Conservation (phyloP, 2,888 invertebrate species). For the Drosophila buzzatii region DNA sequence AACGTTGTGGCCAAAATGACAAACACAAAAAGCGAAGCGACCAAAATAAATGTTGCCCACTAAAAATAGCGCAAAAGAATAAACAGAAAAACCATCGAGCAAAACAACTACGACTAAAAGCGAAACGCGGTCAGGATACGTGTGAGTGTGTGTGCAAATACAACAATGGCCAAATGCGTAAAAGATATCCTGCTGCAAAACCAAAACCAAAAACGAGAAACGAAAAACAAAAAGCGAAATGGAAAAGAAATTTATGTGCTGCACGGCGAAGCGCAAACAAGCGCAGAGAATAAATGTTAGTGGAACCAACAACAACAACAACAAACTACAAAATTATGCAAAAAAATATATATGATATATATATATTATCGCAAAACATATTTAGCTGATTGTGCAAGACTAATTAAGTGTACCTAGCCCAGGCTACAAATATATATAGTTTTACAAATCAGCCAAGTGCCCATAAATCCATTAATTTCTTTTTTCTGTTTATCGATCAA, state of each 20-base stretch:
- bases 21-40: slow-evolving; percentile 43
- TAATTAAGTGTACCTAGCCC: neutral
- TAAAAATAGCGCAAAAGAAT: slow-evolving; percentile 69
- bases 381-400: neutral
- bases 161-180: slow-evolving; percentile 6
- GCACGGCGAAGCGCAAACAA: slow-evolving; percentile 50
- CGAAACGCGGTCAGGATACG: slow-evolving; percentile 45
- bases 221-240: neutral
- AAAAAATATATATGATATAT: neutral
- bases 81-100: slow-evolving; percentile 48
- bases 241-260: slow-evolving; percentile 47
- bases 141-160: slow-evolving; percentile 33
- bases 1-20: slow-evolving; percentile 38
- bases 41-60: slow-evolving; percentile 69
- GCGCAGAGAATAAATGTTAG: slow-evolving; percentile 64
- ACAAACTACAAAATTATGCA: slow-evolving; percentile 1
- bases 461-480: too few relatives aligned
- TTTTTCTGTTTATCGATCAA: too few relatives aligned
- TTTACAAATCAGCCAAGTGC: neutral
- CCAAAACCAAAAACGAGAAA: neutral
- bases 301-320: slow-evolving; percentile 16
- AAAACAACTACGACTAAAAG: slow-evolving; percentile 42
- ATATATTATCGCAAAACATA: too few relatives aligned
- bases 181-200: slow-evolving; percentile 34
- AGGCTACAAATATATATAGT: too few relatives aligned